phyloP scores from a whole-genome alignment of 2,888 invertebrate species.

The Agriopis marginaria region DNA sequence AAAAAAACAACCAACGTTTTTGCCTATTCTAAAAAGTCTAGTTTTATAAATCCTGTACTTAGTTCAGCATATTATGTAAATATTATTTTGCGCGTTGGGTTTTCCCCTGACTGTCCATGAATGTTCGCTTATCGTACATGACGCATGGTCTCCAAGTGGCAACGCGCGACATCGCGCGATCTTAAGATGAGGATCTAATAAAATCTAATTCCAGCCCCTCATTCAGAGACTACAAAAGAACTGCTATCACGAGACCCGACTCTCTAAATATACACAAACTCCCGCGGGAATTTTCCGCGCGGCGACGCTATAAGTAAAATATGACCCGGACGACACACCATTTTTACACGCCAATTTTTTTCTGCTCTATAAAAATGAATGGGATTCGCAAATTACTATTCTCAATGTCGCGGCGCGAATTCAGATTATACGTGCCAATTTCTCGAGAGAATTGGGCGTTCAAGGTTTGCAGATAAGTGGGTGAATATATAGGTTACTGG shows the following conservation, averaged over 20 bases:
- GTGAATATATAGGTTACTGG: slow-evolving; percentile 64
- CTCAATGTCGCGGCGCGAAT: slow-evolving; percentile 63
- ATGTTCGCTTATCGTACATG: not conserved
- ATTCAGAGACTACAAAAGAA: slow-evolving; percentile 24
- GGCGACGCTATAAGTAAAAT: slow-evolving; percentile 51
- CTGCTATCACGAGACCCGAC: slow-evolving; percentile 22
- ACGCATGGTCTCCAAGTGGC: not conserved
- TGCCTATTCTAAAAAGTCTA: too few species aligned
- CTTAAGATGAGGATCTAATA: slow-evolving; percentile 10
- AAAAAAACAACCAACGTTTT: too few species aligned
- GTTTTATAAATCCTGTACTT: too few species aligned
- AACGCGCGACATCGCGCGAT: slow-evolving; percentile 18
- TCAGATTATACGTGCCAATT: slow-evolving; percentile 65
- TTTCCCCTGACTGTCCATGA: not conserved
- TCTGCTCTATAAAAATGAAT: slow-evolving; percentile 67
- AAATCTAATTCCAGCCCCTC: slow-evolving; percentile 20
- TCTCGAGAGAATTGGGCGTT: slow-evolving; percentile 53
- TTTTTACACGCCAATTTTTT: slow-evolving; percentile 54
- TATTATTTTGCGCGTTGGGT: not conserved
- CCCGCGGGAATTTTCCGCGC: slow-evolving; percentile 54
- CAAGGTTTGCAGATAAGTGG: slow-evolving; percentile 61
- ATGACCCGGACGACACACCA: slow-evolving; percentile 54
- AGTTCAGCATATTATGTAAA: too few species aligned
- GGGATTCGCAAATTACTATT: slow-evolving; percentile 64
- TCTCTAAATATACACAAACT: slow-evolving; percentile 54